These are phyloP conservation scores for Pseudorectes ferrugineus DNA, from an alignment of 2,113 vertebrate genomes.

Conservation along the genomic window DNA sequence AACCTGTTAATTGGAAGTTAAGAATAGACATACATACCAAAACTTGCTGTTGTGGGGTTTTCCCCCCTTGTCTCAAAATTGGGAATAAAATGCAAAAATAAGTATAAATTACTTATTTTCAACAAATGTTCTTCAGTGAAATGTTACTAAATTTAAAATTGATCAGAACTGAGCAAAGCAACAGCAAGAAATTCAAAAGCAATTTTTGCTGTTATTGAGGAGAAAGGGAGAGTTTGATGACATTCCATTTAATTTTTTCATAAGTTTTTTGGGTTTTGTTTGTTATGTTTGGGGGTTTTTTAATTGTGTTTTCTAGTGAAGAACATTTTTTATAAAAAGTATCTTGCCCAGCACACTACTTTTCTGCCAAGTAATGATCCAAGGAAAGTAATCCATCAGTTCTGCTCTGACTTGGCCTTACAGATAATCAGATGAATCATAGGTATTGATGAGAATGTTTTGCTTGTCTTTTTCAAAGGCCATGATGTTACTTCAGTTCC, in stretches of 20 bases:
- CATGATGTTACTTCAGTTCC: background rate
- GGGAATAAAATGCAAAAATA: background rate
- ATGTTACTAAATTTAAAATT: background rate
- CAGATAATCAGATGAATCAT: background rate
- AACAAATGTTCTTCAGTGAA: background rate
- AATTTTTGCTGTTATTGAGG: background rate
- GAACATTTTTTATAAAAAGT: background rate
- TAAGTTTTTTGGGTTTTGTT: background rate
- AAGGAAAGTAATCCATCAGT: background rate
- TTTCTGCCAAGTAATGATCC: background rate
- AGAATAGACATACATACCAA: background rate
- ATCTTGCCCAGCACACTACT: background rate
- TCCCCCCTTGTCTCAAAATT: background rate
- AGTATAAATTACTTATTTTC: background rate
- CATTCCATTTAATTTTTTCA: background rate
- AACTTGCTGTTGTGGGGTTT: rapidly evolving
- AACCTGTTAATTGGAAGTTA: background rate
- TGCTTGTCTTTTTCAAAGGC: background rate
- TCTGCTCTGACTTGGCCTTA: background rate
- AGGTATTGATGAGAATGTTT: background rate
- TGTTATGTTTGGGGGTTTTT: background rate
- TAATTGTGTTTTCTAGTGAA: background rate
- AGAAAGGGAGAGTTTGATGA: background rate
- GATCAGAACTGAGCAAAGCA: background rate
- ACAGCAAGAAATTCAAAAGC: background rate